Evolutionary conservation across 2,888 invertebrate genomes (phyloP).

Genomic region (Tribolium freemani): DNA sequence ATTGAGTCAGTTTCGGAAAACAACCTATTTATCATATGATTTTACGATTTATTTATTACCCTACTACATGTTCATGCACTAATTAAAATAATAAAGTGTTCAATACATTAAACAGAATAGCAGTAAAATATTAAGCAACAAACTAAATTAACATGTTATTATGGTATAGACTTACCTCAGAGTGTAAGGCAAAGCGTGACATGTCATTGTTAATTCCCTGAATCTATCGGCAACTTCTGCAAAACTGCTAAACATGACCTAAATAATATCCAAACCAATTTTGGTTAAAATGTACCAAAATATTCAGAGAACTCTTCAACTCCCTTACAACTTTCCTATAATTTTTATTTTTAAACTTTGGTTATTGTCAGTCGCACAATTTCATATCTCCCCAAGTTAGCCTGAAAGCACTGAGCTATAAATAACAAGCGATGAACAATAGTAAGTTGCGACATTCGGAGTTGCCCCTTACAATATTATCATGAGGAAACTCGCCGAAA

Average conservation of each 20-base stretch:
- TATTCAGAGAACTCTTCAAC: not conserved
- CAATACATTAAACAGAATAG: no score
- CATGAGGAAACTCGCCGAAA: slow-evolving; percentile 4
- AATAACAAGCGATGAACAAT: slow-evolving; percentile 14
- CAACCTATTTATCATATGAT: not conserved
- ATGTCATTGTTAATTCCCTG: not conserved
- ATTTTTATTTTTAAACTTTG: not conserved
- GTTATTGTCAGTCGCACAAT: not conserved
- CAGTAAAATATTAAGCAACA: not conserved
- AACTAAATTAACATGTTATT: not conserved
- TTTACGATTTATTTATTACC: no score
- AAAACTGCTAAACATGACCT: not conserved
- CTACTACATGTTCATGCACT: not conserved
- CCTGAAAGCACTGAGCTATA: slow-evolving; percentile 14
- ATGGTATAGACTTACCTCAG: no score
- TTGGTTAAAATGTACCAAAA: not conserved
- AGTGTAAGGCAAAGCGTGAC: not conserved
- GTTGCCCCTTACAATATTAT: slow-evolving; percentile 21
- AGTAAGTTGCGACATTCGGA: slow-evolving; percentile 4
- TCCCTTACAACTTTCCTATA: not conserved
- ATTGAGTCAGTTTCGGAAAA: not conserved
- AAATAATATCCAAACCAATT: not conserved
- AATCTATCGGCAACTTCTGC: not conserved
- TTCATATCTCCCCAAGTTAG: slow-evolving; percentile 6
- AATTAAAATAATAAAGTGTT: not conserved